Base-by-base conservation (phyloP, 2,888 invertebrate species). In the Limnephilus marmoratus region DNA sequence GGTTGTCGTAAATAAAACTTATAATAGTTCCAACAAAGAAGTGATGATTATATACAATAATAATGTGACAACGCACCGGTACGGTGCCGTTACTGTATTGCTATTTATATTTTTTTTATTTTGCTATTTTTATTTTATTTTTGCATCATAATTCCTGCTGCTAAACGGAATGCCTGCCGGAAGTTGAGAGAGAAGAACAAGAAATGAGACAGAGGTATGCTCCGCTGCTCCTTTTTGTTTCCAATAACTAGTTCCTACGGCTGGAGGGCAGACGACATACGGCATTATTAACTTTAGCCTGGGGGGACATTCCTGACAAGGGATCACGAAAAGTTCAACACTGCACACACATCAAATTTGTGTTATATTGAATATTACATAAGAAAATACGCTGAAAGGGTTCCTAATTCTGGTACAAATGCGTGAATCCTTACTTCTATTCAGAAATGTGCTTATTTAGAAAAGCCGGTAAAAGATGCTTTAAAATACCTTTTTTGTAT, bases 211-310 rank as follows among this genome's bases (percentile, higher is more conserved):
- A 24, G n/a, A 68, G 68, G 68, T 9, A 68, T 24, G 68, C 24
- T 9, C 11, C 24, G 68, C 24, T 68, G 68, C 24, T 68, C 18
- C 45, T 90, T 90, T 90, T 90, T 90, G 81, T 68, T 82, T 82
- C 82, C 90, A 34, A 90, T 90, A 90, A 90, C 82, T 90, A 90
- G 82, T 90, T 90, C 29, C 7, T 82, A 49, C 41, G 2, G 45
- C 41, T 81, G 45, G 45, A 45, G 82, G 82, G 49, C 31, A 90
- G 82, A 82, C 81, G 82, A 29, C 90, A 82, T 53, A 31, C 81
- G 90, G 41, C 82, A 41, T 82, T 90, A 90, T 90, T 90, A 90
- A 90, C 82, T 82, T 15, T 18, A 45, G 81, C 81, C 82, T 45
- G 15, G 82, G 53, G 68, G 90, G 82, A 82, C 82, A 41, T 34